These are phyloP conservation scores for Halichoeres trimaculatus DNA, from an alignment of 2,113 vertebrate species.

Conservation along the genomic window DNA sequence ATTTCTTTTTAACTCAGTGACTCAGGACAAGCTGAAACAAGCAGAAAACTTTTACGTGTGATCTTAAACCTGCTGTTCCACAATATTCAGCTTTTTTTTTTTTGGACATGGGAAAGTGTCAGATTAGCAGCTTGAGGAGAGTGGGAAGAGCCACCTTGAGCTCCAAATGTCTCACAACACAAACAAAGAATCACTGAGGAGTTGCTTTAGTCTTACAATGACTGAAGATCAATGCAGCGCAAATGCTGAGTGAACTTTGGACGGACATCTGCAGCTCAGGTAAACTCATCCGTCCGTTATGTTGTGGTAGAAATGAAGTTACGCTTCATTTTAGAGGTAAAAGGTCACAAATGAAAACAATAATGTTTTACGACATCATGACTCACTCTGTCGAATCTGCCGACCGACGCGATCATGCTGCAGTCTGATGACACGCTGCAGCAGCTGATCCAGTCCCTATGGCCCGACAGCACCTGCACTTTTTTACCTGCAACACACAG, in stretches of 20 bases:
- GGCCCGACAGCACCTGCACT: conserved; percentile 90
- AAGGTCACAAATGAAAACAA: too few relatives aligned
- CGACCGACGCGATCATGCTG: conserved; percentile 93
- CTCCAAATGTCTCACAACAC: conserved; percentile 2
- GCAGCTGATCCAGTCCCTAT: conserved; percentile 94
- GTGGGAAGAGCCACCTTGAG: not conserved
- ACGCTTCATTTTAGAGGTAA: too few relatives aligned
- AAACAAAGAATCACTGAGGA: not conserved
- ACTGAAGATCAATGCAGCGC: not conserved
- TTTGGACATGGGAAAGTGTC: not conserved
- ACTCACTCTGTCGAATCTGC: conserved; percentile 93
- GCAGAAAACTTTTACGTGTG: not conserved
- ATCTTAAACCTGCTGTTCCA: conserved; percentile 1
- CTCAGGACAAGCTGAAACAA: conserved; percentile 7
- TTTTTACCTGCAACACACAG: conserved; percentile 83
- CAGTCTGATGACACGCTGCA: conserved; percentile 94
- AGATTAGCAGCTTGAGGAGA: conserved; percentile 9
- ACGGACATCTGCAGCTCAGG: not conserved
- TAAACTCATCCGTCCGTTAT: too few relatives aligned
- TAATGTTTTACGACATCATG: not conserved
- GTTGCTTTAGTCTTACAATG: not conserved
- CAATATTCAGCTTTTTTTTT: not conserved
- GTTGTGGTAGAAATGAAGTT: too few relatives aligned
- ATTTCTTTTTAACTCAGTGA: not conserved
- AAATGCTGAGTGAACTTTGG: not conserved